phyloP scores from a whole-genome alignment of 2,797 vertebrate species.

The Nannoperca obscura region DNA sequence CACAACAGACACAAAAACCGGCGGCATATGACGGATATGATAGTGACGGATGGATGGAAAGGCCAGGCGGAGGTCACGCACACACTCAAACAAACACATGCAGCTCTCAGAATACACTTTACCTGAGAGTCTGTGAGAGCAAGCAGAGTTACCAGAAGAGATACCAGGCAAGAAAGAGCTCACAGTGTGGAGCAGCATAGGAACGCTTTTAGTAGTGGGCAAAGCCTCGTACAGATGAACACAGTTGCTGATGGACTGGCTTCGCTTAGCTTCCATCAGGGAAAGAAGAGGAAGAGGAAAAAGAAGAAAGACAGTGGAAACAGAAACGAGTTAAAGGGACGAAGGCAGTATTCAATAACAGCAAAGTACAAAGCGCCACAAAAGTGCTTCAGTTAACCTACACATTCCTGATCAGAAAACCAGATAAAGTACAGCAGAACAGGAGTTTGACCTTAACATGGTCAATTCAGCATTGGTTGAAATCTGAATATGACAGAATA shows the following conservation, averaged over 20 bases:
- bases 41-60: constrained; percentile 35
- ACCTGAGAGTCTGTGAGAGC: constrained; percentile 99
- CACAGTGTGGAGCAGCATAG: constrained; percentile 98
- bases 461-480: not conserved
- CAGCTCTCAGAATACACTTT: constrained; percentile 85
- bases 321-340: constrained; percentile 58
- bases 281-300: constrained; percentile 69
- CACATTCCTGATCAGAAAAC: constrained; percentile 3
- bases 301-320: constrained; percentile 70
- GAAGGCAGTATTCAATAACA: constrained; percentile 65
- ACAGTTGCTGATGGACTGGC: constrained; percentile 99
- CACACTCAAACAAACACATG: constrained; percentile 65
- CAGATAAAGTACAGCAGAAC: not conserved
- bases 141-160: constrained; percentile 95
- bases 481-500: not conserved
- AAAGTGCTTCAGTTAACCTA: constrained; percentile 12
- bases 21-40: not conserved
- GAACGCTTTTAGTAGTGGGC: constrained; percentile 97
- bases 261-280: constrained; percentile 96
- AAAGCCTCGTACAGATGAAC: constrained; percentile 98
- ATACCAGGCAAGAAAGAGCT: constrained; percentile 99
- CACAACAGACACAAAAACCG: constrained; percentile 20
- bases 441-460: not conserved
- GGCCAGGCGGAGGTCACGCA: constrained; percentile 45
- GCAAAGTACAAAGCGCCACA: constrained; percentile 25